Base-by-base conservation (phyloP, 1,140 invertebrate genomes). In the Adelges cooleyi region DNA sequence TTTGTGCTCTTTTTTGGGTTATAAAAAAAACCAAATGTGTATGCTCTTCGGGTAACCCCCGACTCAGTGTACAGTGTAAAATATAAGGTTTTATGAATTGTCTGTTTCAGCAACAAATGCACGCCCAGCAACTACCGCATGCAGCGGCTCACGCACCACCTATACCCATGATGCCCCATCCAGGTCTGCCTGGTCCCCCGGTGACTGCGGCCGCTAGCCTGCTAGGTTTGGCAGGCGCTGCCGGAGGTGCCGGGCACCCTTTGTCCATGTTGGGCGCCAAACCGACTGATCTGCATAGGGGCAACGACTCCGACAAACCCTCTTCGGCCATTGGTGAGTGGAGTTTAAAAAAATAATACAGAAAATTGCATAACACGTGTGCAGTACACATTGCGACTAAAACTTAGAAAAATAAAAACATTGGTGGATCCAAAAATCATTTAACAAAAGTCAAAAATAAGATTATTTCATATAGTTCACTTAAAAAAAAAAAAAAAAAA, bases 111-210 rank as follows among this genome's bases (percentile, higher is more conserved):
- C 78, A 80, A 76, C 78, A 80, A 78, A 92, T 94, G 89, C 90
- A 94, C 72, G 89, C 90, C 8, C 85, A 90, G 72, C 88, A 92
- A 75, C 72, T 93, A 67, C 89, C 89, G 2, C 84, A 86, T 69
- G 84, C 86, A 3, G 80, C 80, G 8, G 89, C 91, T 71, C 84
- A 79, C 22, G 81, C 81, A 17, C 79, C 85, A 67, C 78, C 85
- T 17, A 82, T 83, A 13, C 84, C 85, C 79, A 78, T 82, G 71
- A 53, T 54, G 49, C 86, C 86, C 23, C 88, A 89, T 74, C 86
- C 86, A 11, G 81, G 83, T 42, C 74, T 84, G 25, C 77, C 77
- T 11, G 75, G 75, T 23, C 79, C 84, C 3, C 84, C 84, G 10
- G 78, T 77, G 53, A 73, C 78, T 8, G 79, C 73, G 65, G 79